Percentiles rank a stretch among this genome's conserved stretches.
phyloP scores from a whole-genome alignment of 37 sponge, comb jelly and placozoan species.

The Chondrosia reniformis region DNA sequence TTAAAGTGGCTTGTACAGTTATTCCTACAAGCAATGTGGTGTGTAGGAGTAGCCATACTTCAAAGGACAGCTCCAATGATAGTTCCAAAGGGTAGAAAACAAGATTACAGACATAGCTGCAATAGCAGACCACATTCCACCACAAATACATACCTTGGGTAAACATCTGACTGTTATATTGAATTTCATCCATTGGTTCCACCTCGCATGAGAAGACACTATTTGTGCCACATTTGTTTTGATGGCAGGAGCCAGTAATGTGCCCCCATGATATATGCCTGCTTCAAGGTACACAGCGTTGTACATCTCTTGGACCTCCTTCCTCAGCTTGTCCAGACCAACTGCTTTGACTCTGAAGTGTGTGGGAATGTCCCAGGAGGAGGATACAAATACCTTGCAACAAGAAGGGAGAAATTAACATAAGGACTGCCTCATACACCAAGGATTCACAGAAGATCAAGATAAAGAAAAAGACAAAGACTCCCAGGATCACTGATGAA shows the following conservation, averaged over 20 bases:
- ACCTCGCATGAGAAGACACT: slow-evolving; percentile 52
- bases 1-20: too few relatives aligned
- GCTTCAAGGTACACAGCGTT: slow-evolving; percentile 57
- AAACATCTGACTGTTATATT: slow-evolving; percentile 62
- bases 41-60: too few relatives aligned
- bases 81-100: slow-evolving; percentile 2
- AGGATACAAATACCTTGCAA: slow-evolving; percentile 80
- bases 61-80: too few relatives aligned
- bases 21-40: too few relatives aligned
- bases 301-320: slow-evolving; percentile 9
- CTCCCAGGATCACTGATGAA: too few relatives aligned
- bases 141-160: slow-evolving; percentile 63
- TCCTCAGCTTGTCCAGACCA: slow-evolving; percentile 68
- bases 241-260: slow-evolving; percentile 37
- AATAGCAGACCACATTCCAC: neutral
- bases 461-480: too few relatives aligned
- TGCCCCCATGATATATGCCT: slow-evolving; percentile 85
- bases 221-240: slow-evolving; percentile 38
- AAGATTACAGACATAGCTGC: neutral
- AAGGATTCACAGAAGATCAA: too few relatives aligned
- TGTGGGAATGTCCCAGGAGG: slow-evolving; percentile 82
- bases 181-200: slow-evolving; percentile 90
- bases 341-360: slow-evolving; percentile 68
- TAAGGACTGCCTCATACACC: too few relatives aligned
- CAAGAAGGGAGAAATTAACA: too few relatives aligned